These are phyloP conservation scores for Merluccius polli DNA, from an alignment of 2,797 vertebrate genomes.

Conservation along the genomic window DNA sequence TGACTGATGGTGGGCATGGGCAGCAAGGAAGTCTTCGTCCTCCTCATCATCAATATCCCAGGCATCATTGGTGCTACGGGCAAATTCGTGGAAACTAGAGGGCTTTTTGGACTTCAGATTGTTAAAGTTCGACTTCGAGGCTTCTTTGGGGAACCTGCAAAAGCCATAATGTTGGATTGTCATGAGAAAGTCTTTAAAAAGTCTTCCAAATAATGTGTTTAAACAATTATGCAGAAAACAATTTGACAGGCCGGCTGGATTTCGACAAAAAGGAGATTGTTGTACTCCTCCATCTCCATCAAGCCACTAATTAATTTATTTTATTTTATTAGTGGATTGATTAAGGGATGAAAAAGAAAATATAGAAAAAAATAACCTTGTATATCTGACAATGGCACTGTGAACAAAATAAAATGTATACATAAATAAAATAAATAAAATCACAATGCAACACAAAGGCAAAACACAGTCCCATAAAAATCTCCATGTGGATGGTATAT, in stretches of 20 bases:
- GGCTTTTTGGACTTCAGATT: slow-evolving; percentile 88
- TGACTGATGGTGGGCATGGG: slow-evolving; percentile 29
- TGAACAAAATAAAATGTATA: neutral
- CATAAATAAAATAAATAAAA: neutral
- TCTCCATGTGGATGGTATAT: neutral
- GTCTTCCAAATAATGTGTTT: neutral
- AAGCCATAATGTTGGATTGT: neutral
- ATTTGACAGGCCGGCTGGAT: neutral
- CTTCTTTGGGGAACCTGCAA: slow-evolving; percentile 87
- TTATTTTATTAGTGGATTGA: neutral
- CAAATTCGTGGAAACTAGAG: slow-evolving; percentile 95
- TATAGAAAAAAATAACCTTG: neutral
- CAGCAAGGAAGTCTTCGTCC: slow-evolving; percentile 72
- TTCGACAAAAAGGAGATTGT: neutral
- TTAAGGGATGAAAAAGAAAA: neutral
- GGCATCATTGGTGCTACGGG: slow-evolving; percentile 92
- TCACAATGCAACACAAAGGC: slow-evolving; percentile 1
- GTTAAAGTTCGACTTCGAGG: slow-evolving; percentile 76
- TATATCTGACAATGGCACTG: neutral
- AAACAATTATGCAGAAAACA: neutral
- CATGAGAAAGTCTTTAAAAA: neutral
- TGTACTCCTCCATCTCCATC: neutral
- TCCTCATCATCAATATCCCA: slow-evolving; percentile 96
- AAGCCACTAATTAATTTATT: neutral
- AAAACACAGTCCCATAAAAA: neutral